Conservation (phyloP, 2,113 vertebrate species). For the Syngnathoides biaculeatus region DNA sequence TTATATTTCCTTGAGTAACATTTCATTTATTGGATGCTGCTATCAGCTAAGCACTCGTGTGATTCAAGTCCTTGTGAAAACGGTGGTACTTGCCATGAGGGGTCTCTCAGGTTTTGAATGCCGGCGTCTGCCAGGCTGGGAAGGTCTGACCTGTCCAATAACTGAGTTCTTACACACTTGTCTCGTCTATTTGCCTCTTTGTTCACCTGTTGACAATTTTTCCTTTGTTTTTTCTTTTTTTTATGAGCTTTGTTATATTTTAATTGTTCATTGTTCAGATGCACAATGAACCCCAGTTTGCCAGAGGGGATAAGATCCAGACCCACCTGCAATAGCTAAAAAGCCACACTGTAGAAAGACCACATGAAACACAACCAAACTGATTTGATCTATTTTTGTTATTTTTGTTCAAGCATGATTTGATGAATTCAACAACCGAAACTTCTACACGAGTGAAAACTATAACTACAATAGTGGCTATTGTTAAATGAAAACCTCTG, state of each 20-base stretch:
- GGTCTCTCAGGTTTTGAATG: constrained; percentile 85
- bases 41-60: constrained; percentile 87
- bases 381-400: not conserved
- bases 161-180: constrained; percentile 69
- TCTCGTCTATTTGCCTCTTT: not conserved
- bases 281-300: too few species aligned
- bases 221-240: not conserved
- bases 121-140: constrained; percentile 87
- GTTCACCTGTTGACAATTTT: not conserved
- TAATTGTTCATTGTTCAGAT: not conserved
- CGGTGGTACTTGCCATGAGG: constrained; percentile 85
- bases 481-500: not conserved
- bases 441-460: not conserved
- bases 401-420: not conserved
- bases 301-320: too few species aligned
- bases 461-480: not conserved
- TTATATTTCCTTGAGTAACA: too few species aligned
- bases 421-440: too few species aligned
- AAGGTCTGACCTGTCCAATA: constrained; percentile 85
- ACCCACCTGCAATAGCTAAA: too few species aligned
- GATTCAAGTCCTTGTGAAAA: constrained; percentile 89
- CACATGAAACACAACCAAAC: too few species aligned
- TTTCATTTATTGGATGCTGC: not conserved
- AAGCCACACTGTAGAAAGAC: too few species aligned
- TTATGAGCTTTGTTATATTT: not conserved